Evolutionary conservation across 2,797 vertebrate genomes (phyloP).

Genomic region (Peromyscus melanophrys): DNA sequence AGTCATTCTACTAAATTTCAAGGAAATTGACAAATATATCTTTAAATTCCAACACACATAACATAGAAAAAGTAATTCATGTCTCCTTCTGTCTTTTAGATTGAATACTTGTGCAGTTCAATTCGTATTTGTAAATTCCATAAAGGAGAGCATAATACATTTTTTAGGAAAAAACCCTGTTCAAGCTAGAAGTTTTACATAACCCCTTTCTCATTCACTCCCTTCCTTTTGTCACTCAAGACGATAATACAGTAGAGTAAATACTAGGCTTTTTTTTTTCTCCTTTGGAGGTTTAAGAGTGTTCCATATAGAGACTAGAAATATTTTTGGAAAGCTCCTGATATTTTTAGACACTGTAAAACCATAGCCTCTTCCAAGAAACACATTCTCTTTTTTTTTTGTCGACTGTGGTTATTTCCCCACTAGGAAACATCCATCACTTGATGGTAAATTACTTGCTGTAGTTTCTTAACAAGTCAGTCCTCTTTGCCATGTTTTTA

Average conservation of each 20-base stretch:
- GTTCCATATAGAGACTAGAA: conserved; percentile 24
- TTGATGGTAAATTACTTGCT: conserved; percentile 29
- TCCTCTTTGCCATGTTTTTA: conserved; percentile 20
- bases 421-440: conserved; percentile 30
- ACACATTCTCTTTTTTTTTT: conserved; percentile 44
- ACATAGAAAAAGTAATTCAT: conserved; percentile 40
- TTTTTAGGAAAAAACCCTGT: conserved; percentile 19
- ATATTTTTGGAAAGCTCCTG: conserved; percentile 41
- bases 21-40: conserved; percentile 40
- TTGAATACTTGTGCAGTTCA: conserved; percentile 20
- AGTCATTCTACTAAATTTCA: conserved; percentile 56
- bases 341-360: conserved; percentile 64
- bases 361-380: conserved; percentile 63
- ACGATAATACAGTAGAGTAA: conserved; percentile 53
- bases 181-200: not conserved
- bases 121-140: conserved; percentile 59
- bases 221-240: not conserved
- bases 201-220: not conserved
- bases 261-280: not conserved
- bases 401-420: not conserved
- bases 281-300: conserved; percentile 31
- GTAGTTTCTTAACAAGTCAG: conserved; percentile 11
- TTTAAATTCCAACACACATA: conserved; percentile 49
- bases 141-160: not conserved
- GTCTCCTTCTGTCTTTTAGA: not conserved